Evolutionary conservation across 2,888 invertebrate genomes (phyloP).

Genomic region (Psylliodes chrysocephalus): DNA sequence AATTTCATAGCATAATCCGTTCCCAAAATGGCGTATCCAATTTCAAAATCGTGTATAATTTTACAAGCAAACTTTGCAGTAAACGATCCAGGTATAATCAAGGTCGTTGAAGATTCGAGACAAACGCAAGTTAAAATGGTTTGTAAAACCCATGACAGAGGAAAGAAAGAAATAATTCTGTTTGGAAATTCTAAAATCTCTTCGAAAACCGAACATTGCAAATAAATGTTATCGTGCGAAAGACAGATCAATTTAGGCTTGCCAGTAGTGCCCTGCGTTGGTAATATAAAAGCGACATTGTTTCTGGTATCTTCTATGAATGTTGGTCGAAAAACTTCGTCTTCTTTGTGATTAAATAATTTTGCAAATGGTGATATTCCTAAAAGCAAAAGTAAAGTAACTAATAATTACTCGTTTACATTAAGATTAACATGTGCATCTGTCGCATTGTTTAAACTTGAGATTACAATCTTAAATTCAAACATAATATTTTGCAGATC

Average conservation of each 20-base stretch:
- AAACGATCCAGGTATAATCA: constrained; percentile 51
- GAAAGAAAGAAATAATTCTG: constrained; percentile 55
- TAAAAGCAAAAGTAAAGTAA: constrained; percentile 1
- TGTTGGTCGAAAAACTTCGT: constrained; percentile 47
- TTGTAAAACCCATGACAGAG: constrained; percentile 55
- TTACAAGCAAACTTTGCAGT: constrained; percentile 54
- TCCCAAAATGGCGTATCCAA: constrained; percentile 53
- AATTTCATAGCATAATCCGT: constrained; percentile 53
- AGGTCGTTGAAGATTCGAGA: constrained; percentile 49
- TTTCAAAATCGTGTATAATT: constrained; percentile 55
- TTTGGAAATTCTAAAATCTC: constrained; percentile 48
- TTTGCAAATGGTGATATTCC: constrained; percentile 23
- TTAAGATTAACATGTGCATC: no score
- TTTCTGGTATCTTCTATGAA: constrained; percentile 49
- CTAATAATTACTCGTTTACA: no score
- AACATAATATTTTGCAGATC: no score
- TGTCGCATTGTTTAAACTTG: no score
- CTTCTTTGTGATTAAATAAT: constrained; percentile 43
- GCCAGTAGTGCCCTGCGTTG: constrained; percentile 54
- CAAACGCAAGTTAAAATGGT: constrained; percentile 52
- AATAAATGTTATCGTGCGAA: constrained; percentile 54
- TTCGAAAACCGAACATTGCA: constrained; percentile 47
- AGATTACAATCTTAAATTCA: no score
- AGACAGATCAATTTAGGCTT: constrained; percentile 54
- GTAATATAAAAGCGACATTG: constrained; percentile 55